Conservation (phyloP, 2,113 vertebrate genomes). For the Onychostoma macrolepis region DNA sequence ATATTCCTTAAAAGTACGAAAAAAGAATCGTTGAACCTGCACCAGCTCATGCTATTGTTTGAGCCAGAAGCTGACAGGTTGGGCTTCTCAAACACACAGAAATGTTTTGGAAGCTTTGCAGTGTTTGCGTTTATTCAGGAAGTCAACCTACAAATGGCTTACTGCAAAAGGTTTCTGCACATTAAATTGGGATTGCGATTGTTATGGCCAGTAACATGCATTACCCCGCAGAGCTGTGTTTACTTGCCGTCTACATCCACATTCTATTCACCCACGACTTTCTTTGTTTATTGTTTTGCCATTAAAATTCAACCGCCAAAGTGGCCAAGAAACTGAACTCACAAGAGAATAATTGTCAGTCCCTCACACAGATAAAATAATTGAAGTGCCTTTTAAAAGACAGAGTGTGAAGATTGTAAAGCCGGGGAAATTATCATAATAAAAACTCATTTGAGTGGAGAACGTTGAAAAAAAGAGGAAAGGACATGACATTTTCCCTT, state of each 20-base stretch:
- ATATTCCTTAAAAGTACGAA: background rate
- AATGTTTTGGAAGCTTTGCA: background rate
- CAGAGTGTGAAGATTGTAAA: conserved; percentile 33
- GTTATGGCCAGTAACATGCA: background rate
- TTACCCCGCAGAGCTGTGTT: background rate
- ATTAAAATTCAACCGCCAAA: conserved; percentile 33
- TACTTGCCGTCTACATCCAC: background rate
- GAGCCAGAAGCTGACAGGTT: background rate
- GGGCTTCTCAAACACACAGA: background rate
- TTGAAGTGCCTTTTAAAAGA: conserved; percentile 55
- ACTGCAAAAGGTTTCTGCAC: background rate
- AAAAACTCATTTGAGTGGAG: conserved; percentile 46
- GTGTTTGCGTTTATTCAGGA: background rate
- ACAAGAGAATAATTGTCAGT: conserved; percentile 35
- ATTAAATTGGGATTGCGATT: background rate
- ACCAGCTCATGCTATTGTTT: background rate
- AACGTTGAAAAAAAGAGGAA: background rate
- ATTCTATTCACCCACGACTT: conserved; percentile 15
- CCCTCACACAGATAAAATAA: conserved; percentile 12
- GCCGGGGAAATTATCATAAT: conserved; percentile 52
- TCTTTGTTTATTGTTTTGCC: conserved; percentile 52
- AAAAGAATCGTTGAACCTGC: background rate
- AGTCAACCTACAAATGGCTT: conserved; percentile 9
- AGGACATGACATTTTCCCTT: conserved; percentile 55
- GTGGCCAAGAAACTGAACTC: conserved; percentile 34